phyloP scores from a whole-genome alignment of 2,113 vertebrate species.

The Atlantisia rogersi region DNA sequence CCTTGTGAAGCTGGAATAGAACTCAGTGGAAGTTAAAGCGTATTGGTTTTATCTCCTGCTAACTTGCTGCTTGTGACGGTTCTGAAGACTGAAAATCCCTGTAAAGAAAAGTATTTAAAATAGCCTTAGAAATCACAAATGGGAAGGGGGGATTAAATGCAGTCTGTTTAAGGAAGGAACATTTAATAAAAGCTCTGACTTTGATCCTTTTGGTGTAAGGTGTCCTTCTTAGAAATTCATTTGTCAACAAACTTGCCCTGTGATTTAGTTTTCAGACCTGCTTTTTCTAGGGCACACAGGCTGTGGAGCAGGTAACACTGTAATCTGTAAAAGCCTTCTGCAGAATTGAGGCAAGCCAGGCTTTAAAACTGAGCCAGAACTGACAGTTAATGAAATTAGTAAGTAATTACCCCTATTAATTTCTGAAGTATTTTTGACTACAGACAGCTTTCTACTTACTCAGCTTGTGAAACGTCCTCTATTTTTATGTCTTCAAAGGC shows the following conservation, averaged over 20 bases:
- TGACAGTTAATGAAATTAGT: neutral
- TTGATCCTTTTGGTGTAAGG: slow-evolving; percentile 60
- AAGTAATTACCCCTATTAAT: neutral
- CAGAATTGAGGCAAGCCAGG: neutral
- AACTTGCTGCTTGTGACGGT: slow-evolving; percentile 55
- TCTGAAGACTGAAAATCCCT: slow-evolving; percentile 61
- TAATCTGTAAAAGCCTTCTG: neutral
- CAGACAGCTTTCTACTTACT: neutral
- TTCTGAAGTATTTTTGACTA: neutral
- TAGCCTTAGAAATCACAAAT: slow-evolving; percentile 49
- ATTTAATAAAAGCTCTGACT: slow-evolving; percentile 83
- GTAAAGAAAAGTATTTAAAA: slow-evolving; percentile 40
- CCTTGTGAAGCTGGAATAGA: neutral
- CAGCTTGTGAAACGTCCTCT: neutral
- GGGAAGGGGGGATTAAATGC: slow-evolving; percentile 47
- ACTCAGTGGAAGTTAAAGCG: neutral
- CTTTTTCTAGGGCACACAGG: neutral
- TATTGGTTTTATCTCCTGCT: slow-evolving; percentile 55
- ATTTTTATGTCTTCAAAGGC: neutral
- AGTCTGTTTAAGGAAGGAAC: slow-evolving; percentile 71
- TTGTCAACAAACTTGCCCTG: neutral
- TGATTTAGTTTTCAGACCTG: neutral
- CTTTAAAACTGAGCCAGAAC: neutral
- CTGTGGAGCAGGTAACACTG: neutral
- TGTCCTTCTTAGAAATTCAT: slow-evolving; percentile 24